A percentile compares a stretch with the other conserved stretches of the same genome.
Evolutionary conservation across 2,797 vertebrate genomes (phyloP).

Genomic region (Pipistrellus pygmaeus): DNA sequence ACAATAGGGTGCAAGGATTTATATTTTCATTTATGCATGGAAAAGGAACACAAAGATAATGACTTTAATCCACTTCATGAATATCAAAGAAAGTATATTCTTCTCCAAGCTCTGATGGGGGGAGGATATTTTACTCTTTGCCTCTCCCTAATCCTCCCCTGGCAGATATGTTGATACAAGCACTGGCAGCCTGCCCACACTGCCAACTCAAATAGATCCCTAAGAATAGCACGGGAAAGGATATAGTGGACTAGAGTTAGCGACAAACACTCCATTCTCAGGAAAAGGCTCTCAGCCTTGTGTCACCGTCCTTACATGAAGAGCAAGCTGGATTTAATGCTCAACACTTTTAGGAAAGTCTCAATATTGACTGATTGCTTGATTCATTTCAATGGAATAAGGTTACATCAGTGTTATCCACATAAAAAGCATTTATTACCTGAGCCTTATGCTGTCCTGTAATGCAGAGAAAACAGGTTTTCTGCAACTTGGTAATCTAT

Average conservation of each 20-base stretch:
- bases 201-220: neutral
- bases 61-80: neutral
- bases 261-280: neutral
- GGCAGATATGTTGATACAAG: neutral
- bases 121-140: neutral
- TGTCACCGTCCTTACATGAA: neutral
- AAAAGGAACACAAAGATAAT: conserved; percentile 17
- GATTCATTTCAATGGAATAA: neutral
- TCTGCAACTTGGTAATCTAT: conserved; percentile 41
- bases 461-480: conserved; percentile 55
- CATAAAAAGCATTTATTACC: neutral
- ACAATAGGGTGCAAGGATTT: neutral
- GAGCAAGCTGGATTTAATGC: neutral
- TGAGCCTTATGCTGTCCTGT: neutral
- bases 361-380: neutral
- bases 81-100: conserved; percentile 27
- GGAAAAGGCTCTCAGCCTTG: neutral
- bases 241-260: neutral
- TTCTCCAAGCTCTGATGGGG: neutral
- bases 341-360: neutral
- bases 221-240: neutral
- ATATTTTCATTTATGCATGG: conserved; percentile 20
- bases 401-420: neutral
- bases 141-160: conserved; percentile 13
- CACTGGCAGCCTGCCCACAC: neutral